Evolutionary conservation across 2,888 invertebrate genomes (phyloP).

Genomic region (Himalopsyche tibetana): DNA sequence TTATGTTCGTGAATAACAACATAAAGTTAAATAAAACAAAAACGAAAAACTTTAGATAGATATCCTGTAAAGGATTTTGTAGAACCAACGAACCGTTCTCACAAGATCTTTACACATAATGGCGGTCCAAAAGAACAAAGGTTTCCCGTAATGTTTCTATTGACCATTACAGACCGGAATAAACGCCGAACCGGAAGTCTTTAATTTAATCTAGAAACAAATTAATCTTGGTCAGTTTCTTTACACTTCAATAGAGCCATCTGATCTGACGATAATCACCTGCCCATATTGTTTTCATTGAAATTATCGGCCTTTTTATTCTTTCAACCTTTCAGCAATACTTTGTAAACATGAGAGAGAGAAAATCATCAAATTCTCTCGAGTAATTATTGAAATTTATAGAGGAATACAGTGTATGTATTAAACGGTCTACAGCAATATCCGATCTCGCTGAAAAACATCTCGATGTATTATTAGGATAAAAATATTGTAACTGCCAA

Average conservation of each 20-base stretch:
- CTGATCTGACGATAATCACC: conserved; percentile 43
- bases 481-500: too few species aligned
- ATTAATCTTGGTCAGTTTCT: conserved; percentile 61
- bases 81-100: conserved; percentile 33
- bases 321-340: neutral
- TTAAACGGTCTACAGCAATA: too few species aligned
- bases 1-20: too few species aligned
- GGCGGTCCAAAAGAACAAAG: conserved; percentile 55
- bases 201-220: conserved; percentile 62
- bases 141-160: conserved; percentile 50
- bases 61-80: neutral
- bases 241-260: conserved; percentile 46
- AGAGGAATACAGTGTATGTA: too few species aligned
- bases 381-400: too few species aligned
- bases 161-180: conserved; percentile 46
- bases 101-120: conserved; percentile 45
- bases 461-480: too few species aligned
- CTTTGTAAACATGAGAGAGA: too few species aligned
- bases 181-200: conserved; percentile 43
- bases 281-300: conserved; percentile 13
- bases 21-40: too few species aligned
- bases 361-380: neutral
- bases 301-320: conserved; percentile 1
- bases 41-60: neutral
- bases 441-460: too few species aligned